A percentile compares a stretch with the other conserved stretches of the same genome.
phyloP scores from a whole-genome alignment of 1,140 invertebrate species.

The Pseudomyrmex concolor region DNA sequence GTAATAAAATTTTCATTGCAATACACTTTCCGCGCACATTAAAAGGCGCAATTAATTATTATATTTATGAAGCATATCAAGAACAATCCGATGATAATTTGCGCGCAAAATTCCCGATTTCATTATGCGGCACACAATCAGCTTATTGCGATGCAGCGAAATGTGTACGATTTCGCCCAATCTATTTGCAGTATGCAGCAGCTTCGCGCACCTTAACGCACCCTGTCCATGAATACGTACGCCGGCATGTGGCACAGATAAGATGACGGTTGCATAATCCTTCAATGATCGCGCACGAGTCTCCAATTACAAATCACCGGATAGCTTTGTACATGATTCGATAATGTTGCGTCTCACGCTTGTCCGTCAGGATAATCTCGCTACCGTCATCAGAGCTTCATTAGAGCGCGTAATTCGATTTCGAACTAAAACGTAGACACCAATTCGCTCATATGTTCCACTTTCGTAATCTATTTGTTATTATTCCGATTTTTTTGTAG shows the following conservation, averaged over 20 bases:
- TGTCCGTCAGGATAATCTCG: constrained; percentile 2
- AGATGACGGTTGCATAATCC: constrained; percentile 62
- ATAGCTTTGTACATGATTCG: constrained; percentile 48
- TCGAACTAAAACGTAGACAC: not conserved
- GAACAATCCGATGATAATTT: constrained; percentile 1
- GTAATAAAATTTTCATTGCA: not conserved
- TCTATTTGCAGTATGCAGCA: constrained; percentile 44
- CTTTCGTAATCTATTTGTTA: not conserved
- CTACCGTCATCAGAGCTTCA: constrained; percentile 11
- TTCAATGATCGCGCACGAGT: constrained; percentile 47
- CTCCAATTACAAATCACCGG: constrained; percentile 9
- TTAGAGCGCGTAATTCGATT: constrained; percentile 11
- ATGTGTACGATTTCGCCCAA: constrained; percentile 51
- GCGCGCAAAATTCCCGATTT: constrained; percentile 42
- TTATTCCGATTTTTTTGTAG: not conserved
- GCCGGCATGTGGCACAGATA: constrained; percentile 50
- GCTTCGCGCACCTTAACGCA: constrained; percentile 54
- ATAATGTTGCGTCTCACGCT: constrained; percentile 15
- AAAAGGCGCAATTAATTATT: too few relatives aligned
- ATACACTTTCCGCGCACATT: too few relatives aligned
- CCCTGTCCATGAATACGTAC: constrained; percentile 74
- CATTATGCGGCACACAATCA: constrained; percentile 67
- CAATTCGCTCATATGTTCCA: too few relatives aligned
- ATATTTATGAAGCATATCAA: too few relatives aligned
- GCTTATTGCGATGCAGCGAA: constrained; percentile 42